These are phyloP conservation scores for Lota lota DNA, from an alignment of 2,113 vertebrate genomes.

Conservation along the genomic window DNA sequence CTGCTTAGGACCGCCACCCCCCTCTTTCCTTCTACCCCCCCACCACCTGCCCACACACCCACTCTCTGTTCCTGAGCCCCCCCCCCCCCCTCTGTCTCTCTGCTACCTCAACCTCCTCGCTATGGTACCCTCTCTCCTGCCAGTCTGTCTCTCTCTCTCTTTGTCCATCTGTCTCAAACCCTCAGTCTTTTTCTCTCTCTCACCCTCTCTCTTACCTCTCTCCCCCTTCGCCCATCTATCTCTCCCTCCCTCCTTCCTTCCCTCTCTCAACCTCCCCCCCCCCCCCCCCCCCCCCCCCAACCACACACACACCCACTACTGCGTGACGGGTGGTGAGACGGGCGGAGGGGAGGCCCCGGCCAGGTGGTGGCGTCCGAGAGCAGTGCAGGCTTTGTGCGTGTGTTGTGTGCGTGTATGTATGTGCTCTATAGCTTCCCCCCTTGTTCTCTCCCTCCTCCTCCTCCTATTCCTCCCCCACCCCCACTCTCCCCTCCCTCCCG, in stretches of 20 bases:
- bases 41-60: conserved; percentile 1
- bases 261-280: too few species aligned
- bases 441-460: conserved; percentile 17
- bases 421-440: not conserved
- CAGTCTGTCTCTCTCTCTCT: not conserved
- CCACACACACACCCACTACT: too few species aligned
- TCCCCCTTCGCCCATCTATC: not conserved
- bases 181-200: not conserved
- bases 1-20: conserved; percentile 37
- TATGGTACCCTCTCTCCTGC: not conserved
- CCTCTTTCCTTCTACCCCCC: conserved; percentile 15
- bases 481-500: conserved; percentile 76
- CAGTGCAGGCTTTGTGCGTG: too few species aligned
- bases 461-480: conserved; percentile 49
- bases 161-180: not conserved
- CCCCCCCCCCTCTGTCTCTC: not conserved
- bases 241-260: not conserved
- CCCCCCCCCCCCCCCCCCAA: not conserved
- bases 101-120: not conserved
- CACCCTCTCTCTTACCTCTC: not conserved
- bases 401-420: too few species aligned
- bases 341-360: too few species aligned
- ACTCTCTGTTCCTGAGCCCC: conserved; percentile 6
- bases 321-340: too few species aligned
- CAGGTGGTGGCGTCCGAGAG: too few species aligned